A percentile compares a stretch with the other conserved stretches of the same genome.
Evolutionary conservation across 2,888 invertebrate genomes (phyloP).

Genomic region (Mesorhabditis belari): DNA sequence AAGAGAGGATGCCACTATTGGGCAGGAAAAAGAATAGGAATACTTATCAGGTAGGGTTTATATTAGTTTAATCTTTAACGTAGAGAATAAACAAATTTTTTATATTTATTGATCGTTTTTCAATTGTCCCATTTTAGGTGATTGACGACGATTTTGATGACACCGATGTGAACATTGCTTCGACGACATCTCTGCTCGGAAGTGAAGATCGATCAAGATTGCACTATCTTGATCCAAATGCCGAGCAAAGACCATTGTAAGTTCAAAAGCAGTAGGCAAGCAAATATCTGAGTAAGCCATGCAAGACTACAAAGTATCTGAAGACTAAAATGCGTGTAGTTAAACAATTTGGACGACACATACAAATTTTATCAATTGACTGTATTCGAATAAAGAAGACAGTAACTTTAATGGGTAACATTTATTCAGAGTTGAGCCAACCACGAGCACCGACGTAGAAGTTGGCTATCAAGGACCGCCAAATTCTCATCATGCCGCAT

Average conservation of each 20-base stretch:
- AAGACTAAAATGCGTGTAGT: too few relatives aligned
- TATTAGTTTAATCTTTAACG: not conserved
- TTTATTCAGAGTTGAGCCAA: not conserved
- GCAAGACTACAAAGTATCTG: too few relatives aligned
- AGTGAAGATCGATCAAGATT: not conserved
- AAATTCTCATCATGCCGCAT: not conserved
- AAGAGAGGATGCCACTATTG: too few relatives aligned
- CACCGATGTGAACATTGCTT: not conserved
- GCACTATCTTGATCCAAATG: not conserved
- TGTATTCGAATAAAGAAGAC: too few relatives aligned
- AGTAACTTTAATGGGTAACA: too few relatives aligned
- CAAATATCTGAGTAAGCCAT: too few relatives aligned
- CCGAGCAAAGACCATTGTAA: not conserved
- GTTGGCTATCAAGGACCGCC: not conserved
- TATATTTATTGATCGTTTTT: not conserved
- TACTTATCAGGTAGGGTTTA: not conserved
- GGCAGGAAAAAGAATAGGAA: not conserved
- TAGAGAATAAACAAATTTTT: not conserved
- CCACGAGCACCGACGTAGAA: not conserved
- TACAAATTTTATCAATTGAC: too few relatives aligned
- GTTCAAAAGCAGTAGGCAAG: not conserved
- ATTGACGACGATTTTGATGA: constrained; percentile 15
- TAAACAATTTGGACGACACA: too few relatives aligned
- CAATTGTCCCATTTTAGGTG: constrained; percentile 3
- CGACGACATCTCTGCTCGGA: not conserved